phyloP scores from a whole-genome alignment of 1,140 invertebrate genomes.

The Cherax quadricarinatus region DNA sequence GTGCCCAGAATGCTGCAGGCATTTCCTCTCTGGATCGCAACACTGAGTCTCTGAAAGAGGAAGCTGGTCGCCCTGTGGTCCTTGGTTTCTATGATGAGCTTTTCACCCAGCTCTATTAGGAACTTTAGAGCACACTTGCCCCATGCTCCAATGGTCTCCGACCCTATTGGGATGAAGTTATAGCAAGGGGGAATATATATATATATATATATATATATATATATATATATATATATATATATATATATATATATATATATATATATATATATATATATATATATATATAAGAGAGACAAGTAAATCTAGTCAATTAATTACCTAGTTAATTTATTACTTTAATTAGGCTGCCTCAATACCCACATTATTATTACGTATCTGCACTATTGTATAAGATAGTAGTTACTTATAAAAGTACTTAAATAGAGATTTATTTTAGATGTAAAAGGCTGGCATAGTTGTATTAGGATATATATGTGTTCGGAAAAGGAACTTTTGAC shows the following conservation, averaged over 20 bases:
- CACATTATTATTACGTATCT: not conserved
- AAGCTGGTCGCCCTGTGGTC: too few relatives aligned
- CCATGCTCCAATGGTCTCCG: too few relatives aligned
- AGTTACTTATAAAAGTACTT: not conserved
- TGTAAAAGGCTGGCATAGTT: not conserved
- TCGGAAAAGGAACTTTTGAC: not conserved
- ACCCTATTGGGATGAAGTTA: too few relatives aligned
- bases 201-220: not conserved
- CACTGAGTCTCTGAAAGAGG: too few relatives aligned
- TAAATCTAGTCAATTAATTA: slow-evolving; percentile 5
- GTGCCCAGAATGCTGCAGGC: too few relatives aligned
- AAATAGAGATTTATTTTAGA: not conserved
- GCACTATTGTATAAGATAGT: not conserved
- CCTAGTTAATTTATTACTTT: not conserved
- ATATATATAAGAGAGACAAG: not conserved
- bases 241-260: not conserved
- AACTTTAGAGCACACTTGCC: too few relatives aligned
- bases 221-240: not conserved
- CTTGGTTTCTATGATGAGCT: too few relatives aligned
- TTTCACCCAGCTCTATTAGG: too few relatives aligned
- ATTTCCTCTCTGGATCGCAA: too few relatives aligned
- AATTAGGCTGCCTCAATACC: not conserved
- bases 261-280: not conserved
- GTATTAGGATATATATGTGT: not conserved
- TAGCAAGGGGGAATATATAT: too few relatives aligned